phyloP scores from a whole-genome alignment of 2,797 vertebrate genomes.

The Varecia variegata region DNA sequence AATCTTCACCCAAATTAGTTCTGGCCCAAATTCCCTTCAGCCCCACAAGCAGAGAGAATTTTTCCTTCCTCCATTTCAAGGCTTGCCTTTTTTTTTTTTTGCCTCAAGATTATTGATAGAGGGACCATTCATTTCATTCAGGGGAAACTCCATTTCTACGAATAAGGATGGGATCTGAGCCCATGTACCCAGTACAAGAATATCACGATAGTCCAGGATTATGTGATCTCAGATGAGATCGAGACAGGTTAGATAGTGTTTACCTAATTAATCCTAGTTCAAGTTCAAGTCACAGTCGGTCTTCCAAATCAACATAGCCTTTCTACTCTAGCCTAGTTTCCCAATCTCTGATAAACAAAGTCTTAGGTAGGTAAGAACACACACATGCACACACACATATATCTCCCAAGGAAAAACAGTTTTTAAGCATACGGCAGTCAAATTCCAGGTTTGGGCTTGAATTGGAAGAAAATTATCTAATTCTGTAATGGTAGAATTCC shows the following conservation, averaged over 20 bases:
- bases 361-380: not conserved
- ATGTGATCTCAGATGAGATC: not conserved
- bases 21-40: not conserved
- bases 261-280: not conserved
- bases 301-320: not conserved
- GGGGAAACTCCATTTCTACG: not conserved
- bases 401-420: not conserved
- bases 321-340: not conserved
- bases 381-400: not conserved
- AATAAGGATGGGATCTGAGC: not conserved
- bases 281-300: not conserved
- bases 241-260: not conserved
- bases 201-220: not conserved
- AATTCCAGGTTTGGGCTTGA: not conserved
- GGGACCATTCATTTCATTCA: not conserved
- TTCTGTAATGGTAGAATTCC: not conserved
- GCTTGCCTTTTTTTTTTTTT: not conserved
- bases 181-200: not conserved
- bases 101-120: not conserved
- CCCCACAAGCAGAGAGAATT: not conserved
- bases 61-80: not conserved
- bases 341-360: not conserved
- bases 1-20: not conserved
- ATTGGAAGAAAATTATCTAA: not conserved
- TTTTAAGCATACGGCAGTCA: not conserved